These are phyloP conservation scores for Pantherophis guttatus DNA, from an alignment of 2,113 vertebrate species.

Conservation along the genomic window DNA sequence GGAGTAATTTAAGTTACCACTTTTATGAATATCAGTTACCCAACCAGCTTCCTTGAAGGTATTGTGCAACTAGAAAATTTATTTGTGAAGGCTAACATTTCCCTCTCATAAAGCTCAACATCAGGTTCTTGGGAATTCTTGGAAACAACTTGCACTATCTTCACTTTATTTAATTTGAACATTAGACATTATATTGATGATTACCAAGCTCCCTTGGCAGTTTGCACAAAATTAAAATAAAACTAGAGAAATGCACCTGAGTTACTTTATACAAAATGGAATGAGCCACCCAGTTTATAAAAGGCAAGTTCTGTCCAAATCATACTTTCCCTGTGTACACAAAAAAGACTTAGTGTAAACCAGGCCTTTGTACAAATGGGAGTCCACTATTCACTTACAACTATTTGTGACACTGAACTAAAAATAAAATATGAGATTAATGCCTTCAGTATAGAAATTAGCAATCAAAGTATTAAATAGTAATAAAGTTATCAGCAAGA, in stretches of 20 bases:
- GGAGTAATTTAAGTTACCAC: background rate
- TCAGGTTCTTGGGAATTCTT: background rate
- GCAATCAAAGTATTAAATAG: background rate
- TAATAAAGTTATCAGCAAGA: constrained; percentile 48
- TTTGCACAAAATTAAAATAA: background rate
- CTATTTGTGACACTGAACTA: background rate
- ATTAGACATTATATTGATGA: background rate
- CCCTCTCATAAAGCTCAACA: background rate
- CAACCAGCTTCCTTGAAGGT: background rate
- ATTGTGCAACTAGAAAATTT: background rate
- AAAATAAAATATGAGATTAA: background rate
- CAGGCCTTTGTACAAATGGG: background rate
- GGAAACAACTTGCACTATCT: background rate
- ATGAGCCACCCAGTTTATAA: background rate
- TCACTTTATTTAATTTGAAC: background rate
- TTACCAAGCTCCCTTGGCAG: background rate
- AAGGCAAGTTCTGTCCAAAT: background rate
- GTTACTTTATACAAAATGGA: background rate
- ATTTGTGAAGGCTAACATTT: background rate
- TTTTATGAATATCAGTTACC: background rate
- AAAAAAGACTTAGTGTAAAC: background rate
- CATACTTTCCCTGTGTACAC: background rate
- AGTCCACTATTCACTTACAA: background rate
- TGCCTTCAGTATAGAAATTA: background rate
- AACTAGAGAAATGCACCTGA: background rate